Percentiles rank a stretch among this genome's conserved stretches.
These are phyloP conservation scores for Dinomys branickii DNA, from an alignment of 2,113 vertebrate species.

Conservation along the genomic window DNA sequence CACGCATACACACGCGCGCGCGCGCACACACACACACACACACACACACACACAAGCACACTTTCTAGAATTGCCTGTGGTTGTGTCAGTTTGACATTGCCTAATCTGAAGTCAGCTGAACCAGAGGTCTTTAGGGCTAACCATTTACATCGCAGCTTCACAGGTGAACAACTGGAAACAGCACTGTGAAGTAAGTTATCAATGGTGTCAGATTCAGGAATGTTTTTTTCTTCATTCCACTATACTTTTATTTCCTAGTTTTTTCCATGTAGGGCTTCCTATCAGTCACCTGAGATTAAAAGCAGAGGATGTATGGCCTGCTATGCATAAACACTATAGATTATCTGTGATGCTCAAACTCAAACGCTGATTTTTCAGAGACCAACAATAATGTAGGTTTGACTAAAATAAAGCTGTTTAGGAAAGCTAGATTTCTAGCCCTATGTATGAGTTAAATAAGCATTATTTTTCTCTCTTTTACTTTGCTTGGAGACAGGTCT, in stretches of 20 bases:
- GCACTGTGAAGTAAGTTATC: background rate
- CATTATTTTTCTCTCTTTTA: background rate
- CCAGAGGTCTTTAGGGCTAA: background rate
- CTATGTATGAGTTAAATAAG: background rate
- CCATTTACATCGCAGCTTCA: background rate
- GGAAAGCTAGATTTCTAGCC: background rate
- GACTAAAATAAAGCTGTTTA: background rate
- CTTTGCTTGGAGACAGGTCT: background rate
- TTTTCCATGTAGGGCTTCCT: background rate
- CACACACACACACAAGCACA: too few relatives aligned
- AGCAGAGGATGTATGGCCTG: background rate
- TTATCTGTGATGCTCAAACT: background rate
- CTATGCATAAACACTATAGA: background rate
- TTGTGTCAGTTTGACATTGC: background rate
- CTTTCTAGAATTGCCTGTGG: background rate
- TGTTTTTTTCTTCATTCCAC: background rate
- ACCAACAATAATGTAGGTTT: background rate
- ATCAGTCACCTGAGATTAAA: background rate
- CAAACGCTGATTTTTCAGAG: background rate
- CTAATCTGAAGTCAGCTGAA: background rate
- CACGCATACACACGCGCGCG: background rate
- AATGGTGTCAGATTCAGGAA: background rate
- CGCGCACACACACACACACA: too few relatives aligned
- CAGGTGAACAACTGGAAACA: background rate
- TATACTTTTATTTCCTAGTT: background rate